phyloP scores from a whole-genome alignment of 2,113 vertebrate genomes.

The Cisticola juncidis region DNA sequence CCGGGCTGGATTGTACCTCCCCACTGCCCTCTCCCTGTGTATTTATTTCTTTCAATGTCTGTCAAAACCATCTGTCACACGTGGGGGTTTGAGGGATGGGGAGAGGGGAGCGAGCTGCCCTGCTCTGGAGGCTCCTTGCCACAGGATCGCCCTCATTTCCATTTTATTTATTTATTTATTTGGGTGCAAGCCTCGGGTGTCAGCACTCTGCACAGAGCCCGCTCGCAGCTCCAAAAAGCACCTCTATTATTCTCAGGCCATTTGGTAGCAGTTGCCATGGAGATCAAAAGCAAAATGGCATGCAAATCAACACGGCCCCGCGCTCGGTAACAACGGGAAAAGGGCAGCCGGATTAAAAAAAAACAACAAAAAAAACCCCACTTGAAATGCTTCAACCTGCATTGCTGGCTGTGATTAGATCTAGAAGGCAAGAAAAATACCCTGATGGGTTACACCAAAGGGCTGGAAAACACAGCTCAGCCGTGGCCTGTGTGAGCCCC shows the following conservation, averaged over 20 bases:
- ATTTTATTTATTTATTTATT: slow-evolving; percentile 35
- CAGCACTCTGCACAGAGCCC: slow-evolving; percentile 37
- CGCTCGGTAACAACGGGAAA: slow-evolving; percentile 58
- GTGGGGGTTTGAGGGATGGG: background rate
- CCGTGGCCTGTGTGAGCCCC: background rate
- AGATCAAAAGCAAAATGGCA: slow-evolving; percentile 79
- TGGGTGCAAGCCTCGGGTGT: background rate
- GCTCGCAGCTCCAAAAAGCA: slow-evolving; percentile 52
- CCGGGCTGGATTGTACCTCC: background rate
- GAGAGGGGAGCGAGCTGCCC: background rate
- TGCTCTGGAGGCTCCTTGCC: fast-evolving
- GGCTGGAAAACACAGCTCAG: background rate
- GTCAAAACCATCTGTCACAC: background rate
- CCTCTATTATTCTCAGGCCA: slow-evolving; percentile 75
- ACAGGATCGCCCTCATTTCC: background rate
- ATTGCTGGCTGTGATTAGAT: slow-evolving; percentile 23
- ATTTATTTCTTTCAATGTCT: background rate
- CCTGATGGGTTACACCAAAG: background rate
- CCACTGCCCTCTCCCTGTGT: background rate
- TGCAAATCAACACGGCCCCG: slow-evolving; percentile 76
- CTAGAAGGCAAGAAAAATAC: slow-evolving; percentile 8
- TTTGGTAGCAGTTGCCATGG: slow-evolving; percentile 79
- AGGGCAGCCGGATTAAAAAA: slow-evolving; percentile 33
- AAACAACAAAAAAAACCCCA: background rate
- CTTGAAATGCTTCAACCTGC: slow-evolving; percentile 34